Percentiles rank a stretch among this genome's conserved stretches.
These are phyloP conservation scores for Oncorhynchus mykiss DNA, from an alignment of 2,113 vertebrate genomes.

Conservation along the genomic window DNA sequence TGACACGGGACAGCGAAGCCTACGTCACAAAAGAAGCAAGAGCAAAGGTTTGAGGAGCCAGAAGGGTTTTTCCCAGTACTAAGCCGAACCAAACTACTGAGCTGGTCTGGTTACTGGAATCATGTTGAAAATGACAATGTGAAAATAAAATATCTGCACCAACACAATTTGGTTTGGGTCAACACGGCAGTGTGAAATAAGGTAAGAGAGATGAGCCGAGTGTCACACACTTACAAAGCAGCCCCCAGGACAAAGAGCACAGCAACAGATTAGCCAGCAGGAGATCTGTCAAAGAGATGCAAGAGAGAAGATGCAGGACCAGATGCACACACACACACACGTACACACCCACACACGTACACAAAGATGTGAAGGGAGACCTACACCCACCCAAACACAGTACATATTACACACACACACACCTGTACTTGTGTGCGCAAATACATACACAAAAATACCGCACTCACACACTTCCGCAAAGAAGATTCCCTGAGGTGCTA, in stretches of 20 bases:
- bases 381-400: conserved; percentile 5
- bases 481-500: no score
- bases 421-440: not conserved
- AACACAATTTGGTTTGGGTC: no score
- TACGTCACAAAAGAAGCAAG: conserved; percentile 19
- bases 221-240: conserved; percentile 60
- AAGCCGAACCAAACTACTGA: not conserved
- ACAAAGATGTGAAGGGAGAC: conserved; percentile 31
- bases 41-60: not conserved
- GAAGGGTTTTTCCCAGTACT: no score
- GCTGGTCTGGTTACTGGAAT: no score
- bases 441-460: conserved; percentile 4
- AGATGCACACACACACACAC: conserved; percentile 34
- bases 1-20: conserved; percentile 10
- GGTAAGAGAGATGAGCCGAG: conserved; percentile 43
- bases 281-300: conserved; percentile 61
- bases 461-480: not conserved
- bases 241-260: conserved; percentile 47
- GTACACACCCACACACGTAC: not conserved
- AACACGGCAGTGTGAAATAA: not conserved
- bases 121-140: no score
- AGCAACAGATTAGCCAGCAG: conserved; percentile 52
- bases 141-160: no score
- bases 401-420: not conserved
- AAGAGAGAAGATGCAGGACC: conserved; percentile 50